These are phyloP conservation scores for Lacerta agilis DNA, from an alignment of 2,797 vertebrate species.

Conservation along the genomic window DNA sequence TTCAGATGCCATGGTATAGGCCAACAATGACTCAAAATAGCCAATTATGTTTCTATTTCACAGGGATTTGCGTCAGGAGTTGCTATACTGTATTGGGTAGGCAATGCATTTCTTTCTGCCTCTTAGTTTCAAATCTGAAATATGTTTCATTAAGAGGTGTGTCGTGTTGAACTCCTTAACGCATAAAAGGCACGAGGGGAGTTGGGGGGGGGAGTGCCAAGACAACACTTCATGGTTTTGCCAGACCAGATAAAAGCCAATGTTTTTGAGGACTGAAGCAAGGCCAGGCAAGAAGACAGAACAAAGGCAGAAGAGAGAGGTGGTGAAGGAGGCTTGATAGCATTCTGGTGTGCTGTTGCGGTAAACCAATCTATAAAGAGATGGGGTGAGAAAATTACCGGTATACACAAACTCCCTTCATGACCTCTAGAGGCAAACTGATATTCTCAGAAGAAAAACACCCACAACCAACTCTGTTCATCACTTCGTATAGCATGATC, in stretches of 20 bases:
- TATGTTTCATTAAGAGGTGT: neutral
- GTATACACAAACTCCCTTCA: constrained; percentile 1
- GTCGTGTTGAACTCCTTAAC: neutral
- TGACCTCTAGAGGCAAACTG: constrained; percentile 54
- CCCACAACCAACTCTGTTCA: neutral
- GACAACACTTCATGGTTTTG: neutral
- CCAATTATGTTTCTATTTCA: neutral
- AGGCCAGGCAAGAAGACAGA: neutral
- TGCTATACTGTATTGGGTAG: neutral
- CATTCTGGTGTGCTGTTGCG: neutral
- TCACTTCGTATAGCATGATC: neutral
- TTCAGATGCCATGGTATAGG: neutral
- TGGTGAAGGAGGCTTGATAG: neutral
- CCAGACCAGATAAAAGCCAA: neutral
- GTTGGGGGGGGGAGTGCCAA: neutral
- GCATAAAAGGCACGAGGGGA: neutral
- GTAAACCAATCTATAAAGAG: neutral
- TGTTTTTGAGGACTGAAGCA: neutral
- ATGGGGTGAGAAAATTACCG: neutral
- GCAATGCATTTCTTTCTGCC: neutral
- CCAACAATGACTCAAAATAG: neutral
- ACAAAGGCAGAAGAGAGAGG: neutral
- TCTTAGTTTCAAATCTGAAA: neutral
- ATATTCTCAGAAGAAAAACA: neutral
- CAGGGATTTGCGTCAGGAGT: neutral